phyloP scores from a whole-genome alignment of 2,888 invertebrate genomes.

The Drosophila borborema region DNA sequence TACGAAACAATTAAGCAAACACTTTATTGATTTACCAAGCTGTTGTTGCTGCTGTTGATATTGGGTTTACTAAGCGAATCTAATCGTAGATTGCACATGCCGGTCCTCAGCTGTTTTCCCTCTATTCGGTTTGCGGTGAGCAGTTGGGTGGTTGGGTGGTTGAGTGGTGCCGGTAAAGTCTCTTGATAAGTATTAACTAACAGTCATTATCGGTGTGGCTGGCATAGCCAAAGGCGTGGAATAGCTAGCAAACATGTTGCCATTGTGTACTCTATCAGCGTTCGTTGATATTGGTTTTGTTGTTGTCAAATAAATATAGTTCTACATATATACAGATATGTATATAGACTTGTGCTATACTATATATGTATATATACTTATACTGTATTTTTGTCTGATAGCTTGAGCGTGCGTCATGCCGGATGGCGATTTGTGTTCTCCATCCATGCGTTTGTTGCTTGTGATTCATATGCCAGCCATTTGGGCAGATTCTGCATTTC shows the following conservation, averaged over 20 bases:
- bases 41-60: constrained; percentile 16
- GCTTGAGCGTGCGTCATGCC: constrained; percentile 49
- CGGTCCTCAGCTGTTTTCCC: constrained; percentile 42
- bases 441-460: constrained; percentile 7
- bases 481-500: constrained; percentile 36
- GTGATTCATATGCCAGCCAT: constrained; percentile 41
- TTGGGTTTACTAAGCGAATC: constrained; percentile 25
- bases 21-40: constrained; percentile 27
- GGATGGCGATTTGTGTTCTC: constrained; percentile 27
- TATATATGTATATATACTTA: neutral
- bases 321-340: constrained; percentile 2
- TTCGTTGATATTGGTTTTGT: constrained; percentile 24
- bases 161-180: constrained; percentile 1
- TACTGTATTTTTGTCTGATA: constrained; percentile 28
- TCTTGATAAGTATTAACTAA: constrained; percentile 58
- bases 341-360: neutral
- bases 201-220: constrained; percentile 52
- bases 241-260: constrained; percentile 48
- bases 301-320: constrained; percentile 23
- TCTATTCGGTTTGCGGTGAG: neutral
- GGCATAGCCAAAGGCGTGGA: constrained; percentile 28
- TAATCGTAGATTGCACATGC: constrained; percentile 51
- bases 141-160: neutral
- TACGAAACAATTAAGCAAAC: constrained; percentile 21
- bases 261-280: constrained; percentile 49